Base-by-base conservation (phyloP, 2,113 vertebrate genomes). In the Ictalurus furcatus region DNA sequence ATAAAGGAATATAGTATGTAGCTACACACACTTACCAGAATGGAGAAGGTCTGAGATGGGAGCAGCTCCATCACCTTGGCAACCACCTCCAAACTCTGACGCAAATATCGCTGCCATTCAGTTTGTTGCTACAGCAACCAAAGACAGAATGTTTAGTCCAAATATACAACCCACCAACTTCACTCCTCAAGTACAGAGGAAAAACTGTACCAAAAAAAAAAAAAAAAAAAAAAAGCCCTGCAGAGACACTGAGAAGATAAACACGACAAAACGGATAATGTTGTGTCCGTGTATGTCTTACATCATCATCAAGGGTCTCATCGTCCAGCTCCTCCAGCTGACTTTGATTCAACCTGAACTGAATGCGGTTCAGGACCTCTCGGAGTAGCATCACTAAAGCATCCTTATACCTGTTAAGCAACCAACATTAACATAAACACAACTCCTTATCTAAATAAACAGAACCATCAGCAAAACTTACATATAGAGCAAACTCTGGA, bases 31-130 rank as follows among this genome's bases (percentile, higher is more conserved):
- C 95, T 97, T 96, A 99, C 98, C 89, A 99, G 94, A 0, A 97
- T 98, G 84, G 98, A 96, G 93, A 99, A 99, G 79, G 98, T 97
- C 85, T 99, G 97, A 19, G 97, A 99, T 86, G 98, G 98, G 87
- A 99, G 96, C 73, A 99, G 97, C 94, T 99, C 98, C 98, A 99
- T 99, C 94, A 99, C 98, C 95, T 97, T 99, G 94, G 98, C 97
- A 94, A 99, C 98, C 28, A 99, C 98, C 92, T 99, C 98, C 94
- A 99, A 93, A 95, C 98, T 99, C 96, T 99, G 98, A 93, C 98
- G 97, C 93, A 99, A 95, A 95, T 99, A 99, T 93, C 96, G 96
- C 94, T 99, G 98, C 98, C 98, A 99, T 93, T 99, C 98, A 0
- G 98, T 99, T 92, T 99, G 98, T 96, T 99, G 97, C 98, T 99